phyloP scores from a whole-genome alignment of 2,797 vertebrate species.

The Rhincodon typus region DNA sequence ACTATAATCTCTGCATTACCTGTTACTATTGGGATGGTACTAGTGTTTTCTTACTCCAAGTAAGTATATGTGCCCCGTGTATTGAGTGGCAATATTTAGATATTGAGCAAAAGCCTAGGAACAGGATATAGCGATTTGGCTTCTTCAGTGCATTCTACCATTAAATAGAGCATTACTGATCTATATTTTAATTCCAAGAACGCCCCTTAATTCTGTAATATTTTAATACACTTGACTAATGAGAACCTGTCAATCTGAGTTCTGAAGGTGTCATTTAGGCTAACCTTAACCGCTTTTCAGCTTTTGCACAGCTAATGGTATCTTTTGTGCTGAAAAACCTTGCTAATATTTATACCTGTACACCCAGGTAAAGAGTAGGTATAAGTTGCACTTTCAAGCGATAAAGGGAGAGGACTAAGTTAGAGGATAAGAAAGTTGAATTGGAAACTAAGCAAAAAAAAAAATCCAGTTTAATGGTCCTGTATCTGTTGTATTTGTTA shows the following conservation, averaged over 20 bases:
- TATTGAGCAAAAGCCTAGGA: neutral
- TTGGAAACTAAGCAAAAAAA: neutral
- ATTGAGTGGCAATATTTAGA: neutral
- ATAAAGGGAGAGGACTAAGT: neutral
- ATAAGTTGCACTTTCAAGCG: neutral
- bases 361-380: neutral
- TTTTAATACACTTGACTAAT: neutral
- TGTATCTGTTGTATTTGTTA: conserved; percentile 44
- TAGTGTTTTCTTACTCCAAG: neutral
- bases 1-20: neutral
- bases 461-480: neutral
- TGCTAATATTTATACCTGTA: neutral
- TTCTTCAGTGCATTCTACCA: too few species aligned
- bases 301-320: neutral
- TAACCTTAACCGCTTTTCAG: neutral
- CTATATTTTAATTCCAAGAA: neutral
- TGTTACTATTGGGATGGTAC: too few species aligned
- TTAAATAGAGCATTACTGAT: neutral
- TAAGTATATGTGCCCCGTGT: neutral
- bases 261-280: neutral
- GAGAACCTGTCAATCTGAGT: neutral
- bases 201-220: neutral
- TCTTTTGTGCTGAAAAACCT: neutral
- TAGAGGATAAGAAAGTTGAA: too few species aligned
- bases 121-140: neutral